Percentiles rank a stretch among this genome's conserved stretches.
phyloP scores from a whole-genome alignment of 2,113 vertebrate species.

The Bos indicus region DNA sequence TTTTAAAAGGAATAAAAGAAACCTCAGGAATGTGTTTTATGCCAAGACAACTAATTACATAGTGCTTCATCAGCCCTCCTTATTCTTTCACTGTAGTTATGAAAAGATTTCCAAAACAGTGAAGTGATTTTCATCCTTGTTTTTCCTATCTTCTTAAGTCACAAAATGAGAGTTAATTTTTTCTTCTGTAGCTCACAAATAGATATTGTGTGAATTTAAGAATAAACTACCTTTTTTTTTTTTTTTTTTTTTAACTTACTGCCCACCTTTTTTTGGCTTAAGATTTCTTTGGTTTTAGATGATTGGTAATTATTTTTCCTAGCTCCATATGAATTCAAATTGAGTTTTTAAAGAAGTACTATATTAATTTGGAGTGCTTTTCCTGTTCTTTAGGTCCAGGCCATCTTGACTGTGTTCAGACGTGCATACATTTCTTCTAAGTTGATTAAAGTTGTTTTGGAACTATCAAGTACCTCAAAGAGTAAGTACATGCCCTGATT shows the following conservation, averaged over 20 bases:
- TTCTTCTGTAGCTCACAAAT: background rate
- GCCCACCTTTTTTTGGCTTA: background rate
- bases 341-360: background rate
- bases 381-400: slow-evolving; percentile 20
- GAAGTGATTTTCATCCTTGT: background rate
- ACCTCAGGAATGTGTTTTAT: background rate
- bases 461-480: slow-evolving; percentile 21
- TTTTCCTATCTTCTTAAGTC: background rate
- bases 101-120: background rate
- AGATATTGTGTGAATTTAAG: background rate
- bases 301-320: background rate
- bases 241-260: background rate
- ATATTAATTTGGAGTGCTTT: slow-evolving; percentile 24
- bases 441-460: slow-evolving; percentile 20
- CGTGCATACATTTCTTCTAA: slow-evolving; percentile 22
- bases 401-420: slow-evolving; percentile 37
- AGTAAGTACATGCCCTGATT: slow-evolving; percentile 58
- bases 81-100: background rate
- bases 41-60: background rate
- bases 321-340: background rate
- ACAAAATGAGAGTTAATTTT: background rate
- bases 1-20: background rate
- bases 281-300: background rate
- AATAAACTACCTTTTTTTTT: background rate
- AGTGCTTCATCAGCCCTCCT: background rate